A percentile compares a stretch with the other conserved stretches of the same genome.
Evolutionary conservation across 2,888 invertebrate genomes (phyloP).

Genomic region (Brachyptera risi): DNA sequence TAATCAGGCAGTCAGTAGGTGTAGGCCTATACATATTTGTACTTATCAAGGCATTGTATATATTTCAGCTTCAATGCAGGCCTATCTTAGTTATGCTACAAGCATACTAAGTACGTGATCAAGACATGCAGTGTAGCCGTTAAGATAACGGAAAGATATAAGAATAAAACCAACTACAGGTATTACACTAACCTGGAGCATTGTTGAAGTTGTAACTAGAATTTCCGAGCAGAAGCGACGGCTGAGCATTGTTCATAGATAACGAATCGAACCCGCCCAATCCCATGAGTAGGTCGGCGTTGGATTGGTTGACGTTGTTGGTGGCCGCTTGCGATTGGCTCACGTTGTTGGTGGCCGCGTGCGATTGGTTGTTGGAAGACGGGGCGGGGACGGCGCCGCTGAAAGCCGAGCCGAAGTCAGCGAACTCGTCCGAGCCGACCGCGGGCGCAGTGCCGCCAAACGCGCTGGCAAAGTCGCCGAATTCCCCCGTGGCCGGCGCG

Average conservation of each 20-base stretch:
- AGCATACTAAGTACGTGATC: too few species aligned
- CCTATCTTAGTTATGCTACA: too few species aligned
- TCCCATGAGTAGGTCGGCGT: conserved; percentile 37
- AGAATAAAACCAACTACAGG: too few species aligned
- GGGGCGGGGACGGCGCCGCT: background rate
- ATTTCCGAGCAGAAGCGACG: background rate
- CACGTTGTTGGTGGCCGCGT: background rate
- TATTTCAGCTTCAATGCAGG: too few species aligned
- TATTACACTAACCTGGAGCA: conserved; percentile 26
- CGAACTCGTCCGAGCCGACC: conserved; percentile 60
- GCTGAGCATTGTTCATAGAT: conserved; percentile 1
- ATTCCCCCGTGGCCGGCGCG: conserved; percentile 49
- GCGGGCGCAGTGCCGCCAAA: conserved; percentile 49
- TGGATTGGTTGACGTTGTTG: conserved; percentile 30
- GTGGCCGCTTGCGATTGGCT: background rate
- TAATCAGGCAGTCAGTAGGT: too few species aligned
- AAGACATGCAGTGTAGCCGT: too few species aligned
- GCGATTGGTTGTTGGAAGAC: background rate
- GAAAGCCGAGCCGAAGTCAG: conserved; percentile 72
- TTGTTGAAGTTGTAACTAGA: conserved; percentile 21
- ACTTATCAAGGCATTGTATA: too few species aligned
- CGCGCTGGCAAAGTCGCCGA: conserved; percentile 74
- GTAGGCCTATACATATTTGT: too few species aligned
- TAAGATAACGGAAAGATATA: too few species aligned
- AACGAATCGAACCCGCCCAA: conserved; percentile 26